Evolutionary conservation across 2,113 vertebrate genomes (phyloP), one percentile per base, ranked within the genome.

Genomic region (Phylloscopus trochilus): DNA sequence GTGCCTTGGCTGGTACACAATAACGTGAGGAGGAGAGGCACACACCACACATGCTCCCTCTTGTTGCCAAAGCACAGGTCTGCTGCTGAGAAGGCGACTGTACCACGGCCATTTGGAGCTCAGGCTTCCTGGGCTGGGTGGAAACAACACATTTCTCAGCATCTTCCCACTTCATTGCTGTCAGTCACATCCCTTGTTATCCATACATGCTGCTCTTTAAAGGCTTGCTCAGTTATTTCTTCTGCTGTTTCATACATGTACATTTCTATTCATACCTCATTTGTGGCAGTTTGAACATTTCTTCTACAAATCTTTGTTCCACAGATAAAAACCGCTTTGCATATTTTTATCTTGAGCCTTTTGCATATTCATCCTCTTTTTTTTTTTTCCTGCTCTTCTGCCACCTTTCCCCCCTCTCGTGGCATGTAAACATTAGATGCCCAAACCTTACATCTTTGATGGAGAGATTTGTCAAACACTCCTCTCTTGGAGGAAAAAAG

Each of bases 171-270:
- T 69, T 85, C 20, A 21, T 15, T 82, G 53, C 76, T 43, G 37
- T 56, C 58, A 56, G 60, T 85, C 70, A 62, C n/a, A 33, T 78
- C 49, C 51, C 60, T 62, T 64, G 22, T 66, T 75, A 55, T 28
- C 51, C 18, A 28, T 56, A 24, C 23, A 13, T 16, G 44, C 60
- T 69, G 56, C 52, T 83, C 66, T 70, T 43, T 14, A 78, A 70
- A 92, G 67, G 43, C 62, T 94, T 75, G 43, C 67, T 83, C 78
- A n/a, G 3, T 78, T 86, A 58, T 72, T 85, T 79, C 66, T 80
- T 67, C 37, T 80, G 52, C 72, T 47, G 37, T 74, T 91, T 66
- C 39, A 43, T 67, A 52, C 37, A 9, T 11, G 19, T n/a, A 10
- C 0, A 0, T 66, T 92, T 90, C 55, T 52, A 30, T 47, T 92